Base-by-base conservation (phyloP, 2,797 vertebrate genomes). In the Gila robusta region DNA sequence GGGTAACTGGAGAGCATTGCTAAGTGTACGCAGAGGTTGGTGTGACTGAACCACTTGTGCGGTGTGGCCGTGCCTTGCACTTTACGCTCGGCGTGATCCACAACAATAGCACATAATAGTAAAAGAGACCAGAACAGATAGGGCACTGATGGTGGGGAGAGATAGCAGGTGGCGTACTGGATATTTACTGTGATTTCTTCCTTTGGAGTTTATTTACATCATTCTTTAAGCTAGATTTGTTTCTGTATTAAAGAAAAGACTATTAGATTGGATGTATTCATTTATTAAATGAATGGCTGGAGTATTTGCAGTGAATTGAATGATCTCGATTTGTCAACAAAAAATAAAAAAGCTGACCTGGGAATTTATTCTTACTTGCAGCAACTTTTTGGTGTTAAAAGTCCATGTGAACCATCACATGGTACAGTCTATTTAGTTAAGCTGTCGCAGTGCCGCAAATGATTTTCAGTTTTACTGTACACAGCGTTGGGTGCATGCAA, bases 1-100 rank as follows among this genome's bases (percentile, higher is more conserved):
- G 89, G 83, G 94, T 94, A 95, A 95, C 91, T 70, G 90, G 94
- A 96, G 93, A 93, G 90, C 86, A 91, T 91, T 91, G 91, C 92
- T 92, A 90, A 93, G 93, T 95, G 93, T 93, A 94, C 90, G 91
- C 93, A 91, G 93, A 93, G 92, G 93, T 94, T 93, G 93, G 93
- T 89, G 93, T 93, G 92, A 94, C 92, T 86, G 91, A 92, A 91
- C 83, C 73, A 90, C 92, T 92, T 94, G 92, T 94, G 93, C 94
- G 90, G 91, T 59, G 90, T 90, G 87, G 92, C 90, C 90, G 92
- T 93, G 93, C 93, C 90, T 92, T 92, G 89, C 90, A 90, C 92
- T 94, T 94, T 93, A 93, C 91, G 93, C 89, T 81, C 89, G 84
- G 89, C 83, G 79, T 85, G 89, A 64, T 83, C 71, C 77, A 81